Evolutionary conservation across 2,113 vertebrate genomes (phyloP).

Genomic region (Indicator maculatus): DNA sequence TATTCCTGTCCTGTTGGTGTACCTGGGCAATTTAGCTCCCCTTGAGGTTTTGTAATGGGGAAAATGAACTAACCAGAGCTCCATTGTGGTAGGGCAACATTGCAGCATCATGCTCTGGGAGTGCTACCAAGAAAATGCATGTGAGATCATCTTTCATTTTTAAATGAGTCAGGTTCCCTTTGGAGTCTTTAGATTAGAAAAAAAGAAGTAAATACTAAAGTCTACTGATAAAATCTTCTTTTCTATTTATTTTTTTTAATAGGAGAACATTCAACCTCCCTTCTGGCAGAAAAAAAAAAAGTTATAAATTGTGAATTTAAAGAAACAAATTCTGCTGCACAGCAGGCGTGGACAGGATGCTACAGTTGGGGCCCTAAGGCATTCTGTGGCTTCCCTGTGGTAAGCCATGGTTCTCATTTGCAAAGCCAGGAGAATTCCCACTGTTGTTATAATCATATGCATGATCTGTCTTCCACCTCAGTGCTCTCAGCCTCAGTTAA

Average conservation of each 20-base stretch:
- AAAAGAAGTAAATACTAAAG: slow-evolving; percentile 3
- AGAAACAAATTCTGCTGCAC: slow-evolving; percentile 54
- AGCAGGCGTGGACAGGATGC: slow-evolving; percentile 47
- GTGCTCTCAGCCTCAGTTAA: slow-evolving; percentile 19
- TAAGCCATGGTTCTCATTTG: slow-evolving; percentile 50
- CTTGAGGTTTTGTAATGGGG: neutral
- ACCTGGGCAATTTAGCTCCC: neutral
- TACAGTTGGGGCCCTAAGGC: slow-evolving; percentile 12
- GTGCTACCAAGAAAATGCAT: neutral
- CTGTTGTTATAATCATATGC: slow-evolving; percentile 49
- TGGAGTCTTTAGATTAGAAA: neutral
- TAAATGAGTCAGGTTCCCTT: neutral
- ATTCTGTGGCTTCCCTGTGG: slow-evolving; percentile 54
- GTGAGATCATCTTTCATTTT: neutral
- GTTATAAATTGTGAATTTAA: slow-evolving; percentile 53
- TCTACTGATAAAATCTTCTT: neutral
- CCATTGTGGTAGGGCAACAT: neutral
- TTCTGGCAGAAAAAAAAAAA: slow-evolving; percentile 29
- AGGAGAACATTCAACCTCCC: neutral
- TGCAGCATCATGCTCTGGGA: neutral
- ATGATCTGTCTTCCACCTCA: slow-evolving; percentile 44
- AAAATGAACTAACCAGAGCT: neutral
- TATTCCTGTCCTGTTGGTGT: neutral
- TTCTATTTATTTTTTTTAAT: neutral
- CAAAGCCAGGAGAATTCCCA: slow-evolving; percentile 54